Percentiles rank a stretch among this genome's conserved stretches.
phyloP scores from a whole-genome alignment of 2,888 invertebrate species.

The Galerucella pusilla region DNA sequence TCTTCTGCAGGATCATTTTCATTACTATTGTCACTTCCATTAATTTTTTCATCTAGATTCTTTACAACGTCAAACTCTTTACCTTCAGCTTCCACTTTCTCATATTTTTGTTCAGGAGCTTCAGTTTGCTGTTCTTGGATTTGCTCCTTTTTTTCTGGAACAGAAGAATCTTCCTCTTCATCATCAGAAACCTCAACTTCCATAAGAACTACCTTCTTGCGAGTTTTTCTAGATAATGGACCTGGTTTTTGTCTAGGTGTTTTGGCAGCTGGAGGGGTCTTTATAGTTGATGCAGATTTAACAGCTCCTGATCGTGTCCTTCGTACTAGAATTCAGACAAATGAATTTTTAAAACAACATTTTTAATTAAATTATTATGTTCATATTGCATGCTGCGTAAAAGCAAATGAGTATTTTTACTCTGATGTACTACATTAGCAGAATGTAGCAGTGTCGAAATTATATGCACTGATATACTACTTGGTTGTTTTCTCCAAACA shows the following conservation, averaged over 20 bases:
- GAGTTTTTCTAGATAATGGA: slow-evolving; percentile 58
- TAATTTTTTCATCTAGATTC: slow-evolving; percentile 30
- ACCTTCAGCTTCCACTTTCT: slow-evolving; percentile 32
- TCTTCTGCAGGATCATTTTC: neutral
- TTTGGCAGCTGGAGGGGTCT: slow-evolving; percentile 52
- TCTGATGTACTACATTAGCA: too few relatives aligned
- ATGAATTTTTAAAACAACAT: neutral
- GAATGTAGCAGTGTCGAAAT: too few relatives aligned
- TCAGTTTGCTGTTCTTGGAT: slow-evolving; percentile 46
- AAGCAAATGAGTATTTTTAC: too few relatives aligned
- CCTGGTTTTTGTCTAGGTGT: slow-evolving; percentile 52
- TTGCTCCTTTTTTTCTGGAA: slow-evolving; percentile 33
- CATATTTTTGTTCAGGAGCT: slow-evolving; percentile 40
- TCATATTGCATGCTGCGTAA: too few relatives aligned
- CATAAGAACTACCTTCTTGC: slow-evolving; percentile 62
- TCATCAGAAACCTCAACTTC: slow-evolving; percentile 67
- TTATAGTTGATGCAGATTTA: slow-evolving; percentile 58
- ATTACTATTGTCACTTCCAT: slow-evolving; percentile 15
- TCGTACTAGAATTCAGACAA: slow-evolving; percentile 47
- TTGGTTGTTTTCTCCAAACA: too few relatives aligned
- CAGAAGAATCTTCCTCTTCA: slow-evolving; percentile 52
- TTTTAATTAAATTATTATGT: neutral
- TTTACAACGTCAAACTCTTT: slow-evolving; percentile 22
- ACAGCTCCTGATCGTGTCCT: slow-evolving; percentile 69
- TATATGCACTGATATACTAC: too few relatives aligned